Evolutionary conservation across 2,797 vertebrate genomes (phyloP).

Genomic region (Dallia pectoralis): DNA sequence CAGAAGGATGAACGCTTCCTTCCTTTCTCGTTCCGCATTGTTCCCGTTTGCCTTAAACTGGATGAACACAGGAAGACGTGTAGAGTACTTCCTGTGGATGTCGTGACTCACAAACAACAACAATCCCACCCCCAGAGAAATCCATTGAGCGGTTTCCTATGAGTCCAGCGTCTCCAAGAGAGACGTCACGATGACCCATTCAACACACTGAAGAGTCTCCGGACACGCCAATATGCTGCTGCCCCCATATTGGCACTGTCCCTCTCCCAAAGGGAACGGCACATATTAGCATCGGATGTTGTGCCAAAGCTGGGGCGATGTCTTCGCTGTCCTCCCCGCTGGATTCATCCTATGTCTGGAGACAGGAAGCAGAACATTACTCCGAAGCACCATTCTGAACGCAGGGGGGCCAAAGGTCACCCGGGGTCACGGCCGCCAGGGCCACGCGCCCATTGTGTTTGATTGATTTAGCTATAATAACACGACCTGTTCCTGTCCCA

Average conservation of each 20-base stretch:
- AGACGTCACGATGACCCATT: conserved; percentile 51
- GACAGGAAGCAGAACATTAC: conserved; percentile 36
- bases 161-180: conserved; percentile 14
- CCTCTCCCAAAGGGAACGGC: conserved; percentile 10
- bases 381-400: background rate
- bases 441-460: conserved; percentile 34
- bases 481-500: conserved; percentile 42
- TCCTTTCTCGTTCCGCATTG: background rate
- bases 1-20: conserved; percentile 10
- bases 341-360: conserved; percentile 22
- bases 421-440: conserved; percentile 44
- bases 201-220: conserved; percentile 27
- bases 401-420: conserved; percentile 28
- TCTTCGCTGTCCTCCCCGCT: conserved; percentile 12
- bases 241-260: conserved; percentile 34
- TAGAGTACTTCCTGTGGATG: conserved; percentile 51
- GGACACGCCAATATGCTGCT: conserved; percentile 24
- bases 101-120: conserved; percentile 29
- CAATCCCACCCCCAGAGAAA: conserved; percentile 25
- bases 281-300: conserved; percentile 30
- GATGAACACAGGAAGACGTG: conserved; percentile 27
- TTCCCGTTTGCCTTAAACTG: background rate
- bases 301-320: conserved; percentile 34
- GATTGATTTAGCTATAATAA: conserved; percentile 56
- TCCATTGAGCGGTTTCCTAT: conserved; percentile 45